phyloP scores from a whole-genome alignment of 2,888 invertebrate genomes.

The Diarsia dahlii region DNA sequence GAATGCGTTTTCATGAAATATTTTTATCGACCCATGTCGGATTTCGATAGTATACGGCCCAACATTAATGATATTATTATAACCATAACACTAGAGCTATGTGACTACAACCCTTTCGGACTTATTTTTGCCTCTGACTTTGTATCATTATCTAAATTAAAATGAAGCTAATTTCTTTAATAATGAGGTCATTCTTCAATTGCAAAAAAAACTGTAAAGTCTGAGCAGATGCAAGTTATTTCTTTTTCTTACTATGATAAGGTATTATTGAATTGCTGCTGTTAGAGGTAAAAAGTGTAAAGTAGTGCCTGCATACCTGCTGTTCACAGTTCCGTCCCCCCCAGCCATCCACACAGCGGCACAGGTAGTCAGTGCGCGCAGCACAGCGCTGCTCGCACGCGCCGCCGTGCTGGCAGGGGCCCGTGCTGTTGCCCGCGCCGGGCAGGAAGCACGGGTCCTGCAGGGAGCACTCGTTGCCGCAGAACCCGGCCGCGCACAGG shows the following conservation, averaged over 20 bases:
- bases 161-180: too few relatives aligned
- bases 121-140: neutral
- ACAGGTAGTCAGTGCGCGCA: conserved; percentile 91
- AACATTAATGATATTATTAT: neutral
- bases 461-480: conserved; percentile 94
- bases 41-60: neutral
- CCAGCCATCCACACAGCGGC: conserved; percentile 93
- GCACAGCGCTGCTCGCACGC: conserved; percentile 93
- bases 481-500: conserved; percentile 91
- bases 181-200: neutral
- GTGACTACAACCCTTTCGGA: neutral
- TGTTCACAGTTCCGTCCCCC: conserved; percentile 94
- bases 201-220: neutral
- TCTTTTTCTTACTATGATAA: neutral
- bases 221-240: too few relatives aligned
- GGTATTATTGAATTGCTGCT: neutral
- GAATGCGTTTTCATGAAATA: neutral
- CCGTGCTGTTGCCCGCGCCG: conserved; percentile 72
- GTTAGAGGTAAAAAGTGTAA: neutral
- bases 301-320: conserved; percentile 86
- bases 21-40: neutral
- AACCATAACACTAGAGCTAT: neutral
- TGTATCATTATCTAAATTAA: neutral
- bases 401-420: conserved; percentile 94
- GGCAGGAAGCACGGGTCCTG: conserved; percentile 92